A percentile compares a stretch with the other conserved stretches of the same genome.
phyloP scores from a whole-genome alignment of 2,888 invertebrate genomes.

The Pomacea canaliculata region DNA sequence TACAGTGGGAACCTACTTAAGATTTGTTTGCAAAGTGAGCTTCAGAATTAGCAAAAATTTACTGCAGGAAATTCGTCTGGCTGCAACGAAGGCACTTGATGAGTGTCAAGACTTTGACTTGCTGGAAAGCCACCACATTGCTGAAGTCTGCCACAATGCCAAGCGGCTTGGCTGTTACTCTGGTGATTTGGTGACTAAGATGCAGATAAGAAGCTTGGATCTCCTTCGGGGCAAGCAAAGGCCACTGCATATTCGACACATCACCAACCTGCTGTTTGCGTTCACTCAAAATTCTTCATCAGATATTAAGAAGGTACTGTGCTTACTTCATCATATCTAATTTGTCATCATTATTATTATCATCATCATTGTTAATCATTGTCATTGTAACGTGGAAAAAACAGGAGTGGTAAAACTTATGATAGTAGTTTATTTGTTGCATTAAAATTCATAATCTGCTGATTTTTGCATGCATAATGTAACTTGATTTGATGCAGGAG shows the following conservation, averaged over 20 bases:
- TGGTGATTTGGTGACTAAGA: neutral
- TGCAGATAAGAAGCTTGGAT: constrained; percentile 10
- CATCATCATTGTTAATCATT: neutral
- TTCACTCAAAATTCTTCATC: constrained; percentile 5
- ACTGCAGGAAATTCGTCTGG: neutral
- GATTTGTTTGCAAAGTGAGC: constrained; percentile 16
- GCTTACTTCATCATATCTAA: neutral
- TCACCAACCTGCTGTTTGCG: constrained; percentile 23
- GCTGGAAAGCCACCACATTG: constrained; percentile 7
- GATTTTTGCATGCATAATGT: neutral
- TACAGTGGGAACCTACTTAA: constrained; percentile 7
- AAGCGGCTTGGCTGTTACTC: constrained; percentile 14
- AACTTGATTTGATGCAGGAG: neutral
- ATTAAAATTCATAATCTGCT: too few relatives aligned
- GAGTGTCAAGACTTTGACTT: neutral
- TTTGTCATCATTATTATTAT: neutral
- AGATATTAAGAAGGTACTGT: neutral
- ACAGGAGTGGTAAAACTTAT: too few relatives aligned
- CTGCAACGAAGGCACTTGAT: constrained; percentile 12
- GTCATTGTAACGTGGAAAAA: too few relatives aligned
- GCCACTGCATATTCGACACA: neutral
- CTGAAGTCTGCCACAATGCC: constrained; percentile 19
- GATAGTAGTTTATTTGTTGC: too few relatives aligned
- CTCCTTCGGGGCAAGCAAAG: neutral
- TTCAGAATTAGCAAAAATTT: constrained; percentile 1